Base-by-base conservation (phyloP, 2,113 vertebrate genomes). In the Copsychus sechellarum region DNA sequence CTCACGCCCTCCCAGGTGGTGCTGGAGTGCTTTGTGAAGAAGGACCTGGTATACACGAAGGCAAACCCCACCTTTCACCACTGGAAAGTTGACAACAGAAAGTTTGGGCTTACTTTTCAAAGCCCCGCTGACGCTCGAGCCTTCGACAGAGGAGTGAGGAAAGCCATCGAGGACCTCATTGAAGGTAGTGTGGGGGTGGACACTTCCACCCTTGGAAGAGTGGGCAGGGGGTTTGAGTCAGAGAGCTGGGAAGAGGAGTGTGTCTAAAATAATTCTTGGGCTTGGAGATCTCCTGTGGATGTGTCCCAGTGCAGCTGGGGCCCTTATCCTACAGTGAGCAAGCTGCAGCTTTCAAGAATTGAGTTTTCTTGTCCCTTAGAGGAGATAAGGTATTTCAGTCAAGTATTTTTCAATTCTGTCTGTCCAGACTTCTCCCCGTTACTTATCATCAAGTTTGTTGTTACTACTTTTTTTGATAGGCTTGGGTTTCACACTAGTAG, bases 41-140 rank as follows among this genome's bases (percentile, higher is more conserved):
- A 99, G 97, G 99, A 99, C 97, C 97, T 99, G 93, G 98, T 99
- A 61, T 99, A 99, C 98, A 99, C 98, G 31, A 99, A 99, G 98
- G 99, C 99, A n/a, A 99, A 99, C n/a, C 99, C 99, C 85, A 99
- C 98, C 17, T 99, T 99, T 97, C 99, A 99, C 97, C 99, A 99
- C 53, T 99, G 99, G 99, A 99, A 98, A 96, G 99, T 99, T 54
- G 99, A 99, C 97, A 99, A 99, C 97, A 98, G 98, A 90, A 99
- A 98, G 97, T 99, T 99, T 24, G 99, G 99, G 86, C 98, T 99
- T 66, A 99, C 99, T 93, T 99, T 99, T 94, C 99, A 99, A 97
- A 99, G 99, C 97, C 99, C 99, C 1, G 99, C 99, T 3, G 99
- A 99, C 3, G 99, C 99, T 61, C 98, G 99, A 91, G 99, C 99